Evolutionary conservation across 2,113 vertebrate species (phyloP).

Genomic region (Todiramphus saurophagus): DNA sequence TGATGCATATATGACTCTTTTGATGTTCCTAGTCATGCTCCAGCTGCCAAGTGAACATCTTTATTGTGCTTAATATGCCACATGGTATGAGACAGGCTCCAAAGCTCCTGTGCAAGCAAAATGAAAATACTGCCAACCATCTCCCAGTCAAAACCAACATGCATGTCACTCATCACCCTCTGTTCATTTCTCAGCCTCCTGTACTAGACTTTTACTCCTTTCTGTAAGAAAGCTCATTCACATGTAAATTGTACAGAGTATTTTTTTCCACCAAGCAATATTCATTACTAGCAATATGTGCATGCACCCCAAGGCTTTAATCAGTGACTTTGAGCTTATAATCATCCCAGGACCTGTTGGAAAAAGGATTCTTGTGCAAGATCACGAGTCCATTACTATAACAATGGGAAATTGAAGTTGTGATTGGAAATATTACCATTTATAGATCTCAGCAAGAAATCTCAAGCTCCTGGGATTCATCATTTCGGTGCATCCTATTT

Average conservation of each 20-base stretch:
- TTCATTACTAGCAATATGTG: neutral
- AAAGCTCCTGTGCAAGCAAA: conserved; percentile 41
- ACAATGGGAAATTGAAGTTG: neutral
- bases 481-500: neutral
- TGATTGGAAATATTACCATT: neutral
- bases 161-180: neutral
- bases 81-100: conserved; percentile 60
- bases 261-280: neutral
- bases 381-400: neutral
- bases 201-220: neutral
- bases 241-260: neutral
- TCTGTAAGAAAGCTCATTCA: neutral
- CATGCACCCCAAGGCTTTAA: neutral
- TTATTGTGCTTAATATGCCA: conserved; percentile 70
- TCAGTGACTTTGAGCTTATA: neutral
- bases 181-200: conserved; percentile 45
- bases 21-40: conserved; percentile 60
- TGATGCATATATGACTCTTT: conserved; percentile 42
- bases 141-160: conserved; percentile 33
- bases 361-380: neutral
- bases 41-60: conserved; percentile 74
- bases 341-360: neutral
- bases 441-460: neutral
- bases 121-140: conserved; percentile 46
- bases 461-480: neutral